Evolutionary conservation across 2,888 invertebrate genomes (phyloP).

Genomic region (Aspidapion aeneum): DNA sequence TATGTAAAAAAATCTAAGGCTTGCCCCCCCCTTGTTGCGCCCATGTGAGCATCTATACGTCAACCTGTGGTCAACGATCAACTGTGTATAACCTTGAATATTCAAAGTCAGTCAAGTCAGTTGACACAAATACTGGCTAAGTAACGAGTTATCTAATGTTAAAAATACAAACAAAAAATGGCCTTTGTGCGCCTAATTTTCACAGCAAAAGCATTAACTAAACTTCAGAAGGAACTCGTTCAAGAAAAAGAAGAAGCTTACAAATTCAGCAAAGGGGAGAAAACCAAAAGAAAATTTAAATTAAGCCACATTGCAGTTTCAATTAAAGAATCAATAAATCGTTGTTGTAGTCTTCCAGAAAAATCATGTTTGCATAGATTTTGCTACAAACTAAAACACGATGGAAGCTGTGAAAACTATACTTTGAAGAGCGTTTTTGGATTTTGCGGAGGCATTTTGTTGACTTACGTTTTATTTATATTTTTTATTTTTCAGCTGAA

Average conservation of each 20-base stretch:
- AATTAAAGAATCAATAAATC: constrained; percentile 45
- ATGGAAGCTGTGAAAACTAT: constrained; percentile 59
- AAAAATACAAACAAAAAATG: too few relatives aligned
- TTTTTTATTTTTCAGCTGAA: constrained; percentile 65
- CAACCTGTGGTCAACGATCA: neutral
- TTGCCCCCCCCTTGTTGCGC: too few relatives aligned
- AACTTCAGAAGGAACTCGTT: constrained; percentile 50
- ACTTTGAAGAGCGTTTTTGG: constrained; percentile 62
- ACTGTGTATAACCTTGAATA: too few relatives aligned
- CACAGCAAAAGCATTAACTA: constrained; percentile 54
- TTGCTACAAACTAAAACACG: constrained; percentile 47
- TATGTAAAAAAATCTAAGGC: neutral
- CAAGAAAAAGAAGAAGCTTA: constrained; percentile 58
- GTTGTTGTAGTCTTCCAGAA: constrained; percentile 41
- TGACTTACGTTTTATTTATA: constrained; percentile 64
- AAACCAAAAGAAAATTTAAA: constrained; percentile 45
- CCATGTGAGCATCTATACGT: too few relatives aligned
- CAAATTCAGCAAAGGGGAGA: constrained; percentile 46
- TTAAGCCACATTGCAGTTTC: constrained; percentile 50
- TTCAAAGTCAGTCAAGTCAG: too few relatives aligned
- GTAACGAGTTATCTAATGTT: neutral
- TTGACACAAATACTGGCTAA: too few relatives aligned
- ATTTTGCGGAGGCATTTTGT: constrained; percentile 59
- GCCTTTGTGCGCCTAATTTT: constrained; percentile 55
- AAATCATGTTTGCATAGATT: constrained; percentile 42